Conservation (phyloP, 1,140 invertebrate genomes). For the Himalopsyche phryganea region DNA sequence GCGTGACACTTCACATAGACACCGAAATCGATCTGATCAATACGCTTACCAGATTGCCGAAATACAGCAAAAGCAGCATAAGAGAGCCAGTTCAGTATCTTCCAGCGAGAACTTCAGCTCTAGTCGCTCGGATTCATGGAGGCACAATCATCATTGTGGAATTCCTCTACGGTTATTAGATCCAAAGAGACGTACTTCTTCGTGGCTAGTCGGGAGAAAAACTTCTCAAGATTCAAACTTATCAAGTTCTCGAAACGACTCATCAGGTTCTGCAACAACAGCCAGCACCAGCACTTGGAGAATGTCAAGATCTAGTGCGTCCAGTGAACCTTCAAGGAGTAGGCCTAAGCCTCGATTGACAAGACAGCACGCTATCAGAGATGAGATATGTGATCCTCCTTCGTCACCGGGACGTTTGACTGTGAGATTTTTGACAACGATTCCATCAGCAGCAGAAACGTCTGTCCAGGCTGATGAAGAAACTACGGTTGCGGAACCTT, state of each 20-base stretch:
- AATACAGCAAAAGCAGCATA: constrained; percentile 70
- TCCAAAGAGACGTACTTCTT: constrained; percentile 72
- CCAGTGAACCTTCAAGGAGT: constrained; percentile 43
- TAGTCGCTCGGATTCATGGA: constrained; percentile 77
- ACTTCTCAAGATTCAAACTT: constrained; percentile 87
- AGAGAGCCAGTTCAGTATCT: constrained; percentile 75
- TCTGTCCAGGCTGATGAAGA: constrained; percentile 71
- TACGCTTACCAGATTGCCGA: constrained; percentile 80
- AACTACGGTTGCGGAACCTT: constrained; percentile 17
- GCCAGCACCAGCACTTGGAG: constrained; percentile 83
- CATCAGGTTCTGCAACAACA: constrained; percentile 79
- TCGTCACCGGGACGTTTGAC: constrained; percentile 60
- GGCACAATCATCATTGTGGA: constrained; percentile 69
- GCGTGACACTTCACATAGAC: constrained; percentile 38
- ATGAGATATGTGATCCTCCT: constrained; percentile 61
- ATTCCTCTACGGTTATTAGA: constrained; percentile 71
- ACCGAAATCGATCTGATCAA: constrained; percentile 58
- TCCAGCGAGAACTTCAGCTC: constrained; percentile 88
- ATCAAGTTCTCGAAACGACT: constrained; percentile 83
- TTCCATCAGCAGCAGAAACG: constrained; percentile 77
- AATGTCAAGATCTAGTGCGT: constrained; percentile 71
- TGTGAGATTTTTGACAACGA: constrained; percentile 71
- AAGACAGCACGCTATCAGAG: constrained; percentile 70
- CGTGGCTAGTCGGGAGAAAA: constrained; percentile 84
- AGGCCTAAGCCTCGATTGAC: constrained; percentile 66